Conservation (phyloP, 2,888 invertebrate genomes). For the Mesorhabditis belari region DNA sequence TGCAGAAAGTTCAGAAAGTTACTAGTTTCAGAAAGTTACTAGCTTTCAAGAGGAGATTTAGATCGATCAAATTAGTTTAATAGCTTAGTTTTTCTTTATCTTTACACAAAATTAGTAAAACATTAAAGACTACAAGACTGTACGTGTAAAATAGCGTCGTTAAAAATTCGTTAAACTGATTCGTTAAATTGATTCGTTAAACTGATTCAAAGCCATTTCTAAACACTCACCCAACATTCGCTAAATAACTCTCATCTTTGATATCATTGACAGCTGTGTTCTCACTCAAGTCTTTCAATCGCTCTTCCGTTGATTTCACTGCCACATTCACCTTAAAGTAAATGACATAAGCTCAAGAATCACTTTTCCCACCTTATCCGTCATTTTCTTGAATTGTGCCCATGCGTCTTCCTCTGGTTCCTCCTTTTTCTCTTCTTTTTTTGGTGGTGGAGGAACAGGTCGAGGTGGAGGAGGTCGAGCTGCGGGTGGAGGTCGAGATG, state of each 20-base stretch:
- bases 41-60: too few species aligned
- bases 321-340: constrained; percentile 21
- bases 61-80: too few species aligned
- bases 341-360: neutral
- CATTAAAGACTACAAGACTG: too few species aligned
- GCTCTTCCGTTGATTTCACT: constrained; percentile 40
- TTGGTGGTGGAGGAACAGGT: constrained; percentile 15
- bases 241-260: constrained; percentile 46
- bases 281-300: constrained; percentile 38
- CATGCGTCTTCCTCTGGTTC: constrained; percentile 50
- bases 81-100: too few species aligned
- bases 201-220: too few species aligned
- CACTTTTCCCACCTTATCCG: constrained; percentile 35
- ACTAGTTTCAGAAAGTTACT: too few species aligned
- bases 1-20: too few species aligned
- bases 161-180: neutral
- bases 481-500: constrained; percentile 24
- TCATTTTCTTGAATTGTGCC: constrained; percentile 50
- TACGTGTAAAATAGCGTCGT: too few species aligned
- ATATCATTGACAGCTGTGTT: constrained; percentile 44
- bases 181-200: too few species aligned
- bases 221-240: constrained; percentile 20
- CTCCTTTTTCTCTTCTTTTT: constrained; percentile 15
- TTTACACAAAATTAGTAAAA: too few species aligned
- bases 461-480: constrained; percentile 28